phyloP scores from a whole-genome alignment of 1,140 invertebrate genomes.

The Coenobita brevimanus region DNA sequence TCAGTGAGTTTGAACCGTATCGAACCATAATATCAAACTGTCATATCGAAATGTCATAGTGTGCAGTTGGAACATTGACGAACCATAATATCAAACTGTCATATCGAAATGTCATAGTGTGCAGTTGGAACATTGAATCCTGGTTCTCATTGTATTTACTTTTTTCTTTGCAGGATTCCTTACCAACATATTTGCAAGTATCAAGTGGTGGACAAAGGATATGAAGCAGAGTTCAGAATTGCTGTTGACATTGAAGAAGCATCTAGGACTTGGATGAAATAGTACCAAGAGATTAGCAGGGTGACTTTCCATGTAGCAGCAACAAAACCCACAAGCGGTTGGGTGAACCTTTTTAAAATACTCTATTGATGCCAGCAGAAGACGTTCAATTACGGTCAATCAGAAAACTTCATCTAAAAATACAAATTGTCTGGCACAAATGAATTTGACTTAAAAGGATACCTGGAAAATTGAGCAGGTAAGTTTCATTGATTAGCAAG shows the following conservation, averaged over 20 bases:
- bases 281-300: too few species aligned
- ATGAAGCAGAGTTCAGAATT: slow-evolving; percentile 12
- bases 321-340: slow-evolving; percentile 26
- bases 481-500: slow-evolving; percentile 27
- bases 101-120: not conserved
- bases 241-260: not conserved
- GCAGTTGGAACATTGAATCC: not conserved
- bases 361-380: slow-evolving; percentile 29
- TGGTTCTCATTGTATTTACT: slow-evolving; percentile 8
- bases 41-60: not conserved
- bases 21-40: too few species aligned
- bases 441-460: slow-evolving; percentile 45
- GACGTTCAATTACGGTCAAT: slow-evolving; percentile 39
- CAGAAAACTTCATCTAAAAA: slow-evolving; percentile 46
- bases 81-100: not conserved
- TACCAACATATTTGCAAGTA: slow-evolving; percentile 13
- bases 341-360: slow-evolving; percentile 41
- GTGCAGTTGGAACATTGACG: not conserved
- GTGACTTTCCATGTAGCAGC: slow-evolving; percentile 22
- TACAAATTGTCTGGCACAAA: slow-evolving; percentile 36
- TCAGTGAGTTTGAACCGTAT: too few species aligned
- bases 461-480: slow-evolving; percentile 9
- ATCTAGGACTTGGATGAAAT: too few species aligned
- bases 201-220: slow-evolving; percentile 17
- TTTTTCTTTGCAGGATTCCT: not conserved